Evolutionary conservation across 2,113 vertebrate species (phyloP).

Genomic region (Neopipo cinnamomea): DNA sequence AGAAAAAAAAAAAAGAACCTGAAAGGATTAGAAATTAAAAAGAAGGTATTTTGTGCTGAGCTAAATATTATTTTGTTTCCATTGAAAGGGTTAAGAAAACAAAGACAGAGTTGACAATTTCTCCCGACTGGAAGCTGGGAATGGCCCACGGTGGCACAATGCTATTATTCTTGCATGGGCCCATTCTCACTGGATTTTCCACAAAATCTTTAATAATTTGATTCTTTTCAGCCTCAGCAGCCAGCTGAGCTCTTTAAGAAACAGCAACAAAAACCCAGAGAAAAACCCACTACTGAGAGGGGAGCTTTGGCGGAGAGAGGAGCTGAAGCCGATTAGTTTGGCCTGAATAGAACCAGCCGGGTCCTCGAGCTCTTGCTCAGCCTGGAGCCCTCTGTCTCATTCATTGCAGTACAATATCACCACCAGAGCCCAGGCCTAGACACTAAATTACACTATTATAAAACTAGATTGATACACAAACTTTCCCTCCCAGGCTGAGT

Average conservation of each 20-base stretch:
- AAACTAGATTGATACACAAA: slow-evolving; percentile 78
- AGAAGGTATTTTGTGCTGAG: slow-evolving; percentile 74
- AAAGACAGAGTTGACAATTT: slow-evolving; percentile 74
- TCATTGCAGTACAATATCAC: slow-evolving; percentile 83
- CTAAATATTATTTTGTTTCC: slow-evolving; percentile 80
- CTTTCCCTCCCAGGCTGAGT: slow-evolving; percentile 73
- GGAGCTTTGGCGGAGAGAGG: slow-evolving; percentile 75
- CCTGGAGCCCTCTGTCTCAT: slow-evolving; percentile 79
- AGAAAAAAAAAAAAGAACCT: neutral
- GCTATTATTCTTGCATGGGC: slow-evolving; percentile 74
- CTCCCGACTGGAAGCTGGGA: slow-evolving; percentile 74
- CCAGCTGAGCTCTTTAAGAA: slow-evolving; percentile 85
- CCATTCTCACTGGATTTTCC: slow-evolving; percentile 81
- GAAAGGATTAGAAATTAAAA: slow-evolving; percentile 75
- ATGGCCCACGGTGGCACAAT: slow-evolving; percentile 74
- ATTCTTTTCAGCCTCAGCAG: slow-evolving; percentile 80
- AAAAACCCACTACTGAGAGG: slow-evolving; percentile 77
- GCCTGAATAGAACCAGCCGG: slow-evolving; percentile 80
- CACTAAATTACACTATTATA: slow-evolving; percentile 86
- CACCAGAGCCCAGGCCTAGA: slow-evolving; percentile 82
- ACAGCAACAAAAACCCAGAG: slow-evolving; percentile 81
- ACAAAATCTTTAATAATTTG: slow-evolving; percentile 84
- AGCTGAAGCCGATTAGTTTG: slow-evolving; percentile 81
- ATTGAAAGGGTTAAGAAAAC: slow-evolving; percentile 78
- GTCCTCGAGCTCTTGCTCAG: slow-evolving; percentile 77